These are phyloP conservation scores for Pachycephus smyrnensis DNA, from an alignment of 2,888 invertebrate species.

Conservation along the genomic window DNA sequence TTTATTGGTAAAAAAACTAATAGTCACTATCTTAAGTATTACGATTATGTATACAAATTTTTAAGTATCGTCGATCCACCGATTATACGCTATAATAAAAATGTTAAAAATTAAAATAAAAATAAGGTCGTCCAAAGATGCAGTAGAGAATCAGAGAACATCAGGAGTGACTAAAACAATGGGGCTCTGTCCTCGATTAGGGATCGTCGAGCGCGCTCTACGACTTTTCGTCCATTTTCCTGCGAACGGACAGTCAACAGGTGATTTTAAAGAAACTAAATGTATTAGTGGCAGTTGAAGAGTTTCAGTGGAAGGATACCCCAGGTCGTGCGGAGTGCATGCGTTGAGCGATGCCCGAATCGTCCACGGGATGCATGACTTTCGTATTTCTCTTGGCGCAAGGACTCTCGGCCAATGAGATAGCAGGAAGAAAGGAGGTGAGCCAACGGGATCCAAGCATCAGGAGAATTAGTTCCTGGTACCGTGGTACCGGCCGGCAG, in stretches of 20 bases:
- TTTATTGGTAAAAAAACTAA: not conserved
- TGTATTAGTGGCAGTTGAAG: slow-evolving; percentile 6
- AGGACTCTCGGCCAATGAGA: slow-evolving; percentile 26
- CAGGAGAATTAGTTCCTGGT: slow-evolving; percentile 32
- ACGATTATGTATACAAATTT: not conserved
- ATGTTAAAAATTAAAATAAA: not conserved
- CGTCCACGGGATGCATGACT: not conserved
- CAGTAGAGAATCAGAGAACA: not conserved
- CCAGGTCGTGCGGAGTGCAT: not conserved
- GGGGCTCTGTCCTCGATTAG: not conserved
- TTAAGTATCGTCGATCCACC: not conserved
- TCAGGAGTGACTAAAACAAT: not conserved
- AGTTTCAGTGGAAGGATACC: slow-evolving; percentile 5
- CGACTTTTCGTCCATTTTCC: slow-evolving; percentile 30
- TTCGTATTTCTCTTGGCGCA: slow-evolving; percentile 6
- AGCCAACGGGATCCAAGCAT: slow-evolving; percentile 30
- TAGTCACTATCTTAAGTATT: not conserved
- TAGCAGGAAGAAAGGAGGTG: slow-evolving; percentile 1
- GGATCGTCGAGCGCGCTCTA: not conserved
- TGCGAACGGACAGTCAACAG: slow-evolving; percentile 45
- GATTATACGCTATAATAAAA: not conserved
- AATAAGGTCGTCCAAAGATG: not conserved
- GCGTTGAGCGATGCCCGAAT: not conserved
- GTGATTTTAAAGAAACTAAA: slow-evolving; percentile 34
- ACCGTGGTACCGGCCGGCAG: slow-evolving; percentile 26